A percentile compares a stretch with the other conserved stretches of the same genome.
Conservation (phyloP, 2,113 vertebrate genomes). For the Suncus etruscus region DNA sequence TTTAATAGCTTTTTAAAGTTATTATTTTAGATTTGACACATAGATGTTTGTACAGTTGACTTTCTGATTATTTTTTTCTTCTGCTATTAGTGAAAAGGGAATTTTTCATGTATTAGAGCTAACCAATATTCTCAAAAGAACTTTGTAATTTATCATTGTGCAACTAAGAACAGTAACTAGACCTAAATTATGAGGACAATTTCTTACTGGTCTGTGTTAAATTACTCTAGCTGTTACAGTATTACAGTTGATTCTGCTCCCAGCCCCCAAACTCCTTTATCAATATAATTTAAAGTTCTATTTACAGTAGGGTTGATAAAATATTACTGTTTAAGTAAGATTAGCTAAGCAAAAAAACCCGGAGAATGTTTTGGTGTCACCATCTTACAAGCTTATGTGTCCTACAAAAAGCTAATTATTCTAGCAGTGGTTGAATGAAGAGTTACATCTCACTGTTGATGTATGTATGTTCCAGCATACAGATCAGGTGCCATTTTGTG, state of each 20-base stretch:
- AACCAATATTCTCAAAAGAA: conserved; percentile 81
- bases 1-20: no score
- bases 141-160: conserved; percentile 82
- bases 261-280: conserved; percentile 77
- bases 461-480: conserved; percentile 90
- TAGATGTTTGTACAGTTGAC: conserved; percentile 89
- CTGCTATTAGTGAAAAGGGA: conserved; percentile 79
- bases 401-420: conserved; percentile 86
- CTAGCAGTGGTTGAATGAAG: conserved; percentile 89
- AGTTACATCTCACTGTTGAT: conserved; percentile 90
- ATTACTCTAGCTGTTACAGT: conserved; percentile 85
- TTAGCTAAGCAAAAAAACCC: conserved; percentile 79
- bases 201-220: conserved; percentile 86
- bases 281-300: conserved; percentile 82
- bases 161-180: conserved; percentile 85
- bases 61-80: conserved; percentile 88
- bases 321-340: conserved; percentile 85
- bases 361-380: conserved; percentile 89
- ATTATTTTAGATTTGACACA: no score
- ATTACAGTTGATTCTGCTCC: conserved; percentile 83
- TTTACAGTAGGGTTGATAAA: conserved; percentile 81
- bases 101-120: conserved; percentile 85
- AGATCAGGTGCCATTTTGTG: conserved; percentile 89
- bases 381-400: conserved; percentile 88
- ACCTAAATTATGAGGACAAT: conserved; percentile 87